phyloP scores from a whole-genome alignment of 2,888 invertebrate genomes.

The Melanostoma scalare region DNA sequence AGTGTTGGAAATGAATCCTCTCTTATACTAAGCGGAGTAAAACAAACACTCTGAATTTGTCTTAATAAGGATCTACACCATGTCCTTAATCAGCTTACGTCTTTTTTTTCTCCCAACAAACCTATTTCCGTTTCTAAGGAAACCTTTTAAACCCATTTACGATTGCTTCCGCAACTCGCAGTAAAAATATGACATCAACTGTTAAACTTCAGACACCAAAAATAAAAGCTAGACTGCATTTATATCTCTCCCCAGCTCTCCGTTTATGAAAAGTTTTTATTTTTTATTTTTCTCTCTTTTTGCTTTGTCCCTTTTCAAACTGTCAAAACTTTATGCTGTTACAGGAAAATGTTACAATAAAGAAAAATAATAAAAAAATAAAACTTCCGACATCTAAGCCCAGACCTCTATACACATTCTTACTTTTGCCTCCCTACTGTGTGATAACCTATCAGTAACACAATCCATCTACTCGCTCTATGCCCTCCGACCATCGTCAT shows the following conservation, averaged over 20 bases:
- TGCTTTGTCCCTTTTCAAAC: slow-evolving; percentile 3
- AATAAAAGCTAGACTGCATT: slow-evolving; percentile 42
- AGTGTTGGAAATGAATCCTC: no score
- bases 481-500: slow-evolving; percentile 42
- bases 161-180: slow-evolving; percentile 46
- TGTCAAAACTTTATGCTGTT: slow-evolving; percentile 32
- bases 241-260: neutral
- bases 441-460: slow-evolving; percentile 70
- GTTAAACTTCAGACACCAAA: slow-evolving; percentile 49
- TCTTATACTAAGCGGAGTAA: no score
- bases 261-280: neutral
- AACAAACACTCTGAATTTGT: no score
- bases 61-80: no score
- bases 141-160: slow-evolving; percentile 20
- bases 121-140: no score
- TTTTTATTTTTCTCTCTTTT: slow-evolving; percentile 3
- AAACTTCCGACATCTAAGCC: slow-evolving; percentile 5
- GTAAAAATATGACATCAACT: slow-evolving; percentile 53
- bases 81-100: no score
- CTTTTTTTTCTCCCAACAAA: no score
- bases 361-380: neutral
- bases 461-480: slow-evolving; percentile 50
- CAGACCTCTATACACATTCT: slow-evolving; percentile 31
- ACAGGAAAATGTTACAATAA: neutral
- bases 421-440: slow-evolving; percentile 39